Conservation (phyloP, 2,113 vertebrate species). For the Myocastor coypus region DNA sequence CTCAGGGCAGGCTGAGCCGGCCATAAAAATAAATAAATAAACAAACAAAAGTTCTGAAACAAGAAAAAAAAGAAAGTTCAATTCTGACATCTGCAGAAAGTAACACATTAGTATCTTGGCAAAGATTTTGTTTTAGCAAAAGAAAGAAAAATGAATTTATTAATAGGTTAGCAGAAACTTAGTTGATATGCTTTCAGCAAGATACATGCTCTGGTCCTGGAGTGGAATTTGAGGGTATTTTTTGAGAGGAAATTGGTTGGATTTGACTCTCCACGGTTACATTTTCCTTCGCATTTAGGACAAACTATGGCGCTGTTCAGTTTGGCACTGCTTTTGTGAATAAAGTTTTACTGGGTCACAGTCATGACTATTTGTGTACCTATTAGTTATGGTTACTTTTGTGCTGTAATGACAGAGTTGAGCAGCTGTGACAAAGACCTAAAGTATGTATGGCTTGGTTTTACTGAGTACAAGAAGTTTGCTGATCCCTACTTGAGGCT, state of each 20-base stretch:
- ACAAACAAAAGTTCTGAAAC: too few species aligned
- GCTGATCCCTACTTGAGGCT: background rate
- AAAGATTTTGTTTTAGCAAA: background rate
- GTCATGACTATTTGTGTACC: background rate
- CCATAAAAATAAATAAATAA: too few species aligned
- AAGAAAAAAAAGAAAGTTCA: too few species aligned
- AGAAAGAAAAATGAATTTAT: background rate
- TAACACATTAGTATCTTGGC: background rate
- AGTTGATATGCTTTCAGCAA: background rate
- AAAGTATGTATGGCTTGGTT: background rate
- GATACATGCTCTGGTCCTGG: background rate
- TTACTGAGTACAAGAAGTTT: background rate
- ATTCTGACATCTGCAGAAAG: conserved; percentile 17
- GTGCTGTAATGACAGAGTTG: background rate
- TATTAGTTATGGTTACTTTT: background rate
- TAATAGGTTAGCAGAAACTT: background rate
- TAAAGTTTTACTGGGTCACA: background rate
- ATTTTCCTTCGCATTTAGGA: background rate
- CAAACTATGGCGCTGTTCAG: background rate
- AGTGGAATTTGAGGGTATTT: background rate
- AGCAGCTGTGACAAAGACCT: background rate
- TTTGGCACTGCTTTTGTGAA: background rate
- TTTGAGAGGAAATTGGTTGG: background rate
- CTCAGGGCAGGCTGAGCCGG: too few species aligned
- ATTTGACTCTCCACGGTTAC: background rate